Evolutionary conservation across 2,797 vertebrate species (phyloP), one percentile per base, ranked within the genome.

Genomic region (Valencia hispanica): DNA sequence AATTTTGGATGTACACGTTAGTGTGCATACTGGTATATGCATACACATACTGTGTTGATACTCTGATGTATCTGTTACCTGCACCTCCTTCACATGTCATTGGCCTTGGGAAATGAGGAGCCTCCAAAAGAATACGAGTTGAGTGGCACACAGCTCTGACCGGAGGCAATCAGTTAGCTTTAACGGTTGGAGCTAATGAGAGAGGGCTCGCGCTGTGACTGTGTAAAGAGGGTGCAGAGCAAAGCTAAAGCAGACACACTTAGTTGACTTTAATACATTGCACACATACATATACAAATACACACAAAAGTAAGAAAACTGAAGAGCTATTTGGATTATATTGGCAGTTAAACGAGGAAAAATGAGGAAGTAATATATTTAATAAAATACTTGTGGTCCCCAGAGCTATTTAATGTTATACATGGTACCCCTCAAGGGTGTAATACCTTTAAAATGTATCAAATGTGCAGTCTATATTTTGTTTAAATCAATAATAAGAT

Each of bases 51-150:
- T 72, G 73, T 5, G 53, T 39, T 47, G 71, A 43, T n/a, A n/a
- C n/a, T n/a, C n/a, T n/a, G n/a, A 86, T 79, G 88, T 88, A 92
- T 91, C 90, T 87, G 90, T 86, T 89, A 91, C 92, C 87, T 89
- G 87, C 51, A 61, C 86, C 48, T 91, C 87, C 88, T 94, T 93
- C 89, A 93, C 84, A 87, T 93, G 90, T 93, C 93, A 94, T 94
- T 94, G 91, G 88, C 88, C 70, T 76, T 50, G 72, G 89, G 84
- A 92, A 91, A 93, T 89, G 89, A 92, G 84, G 75, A 85, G 86
- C 83, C 81, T 88, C 72, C 82, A 80, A 11, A 78, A 74, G 59
- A 90, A 84, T 34, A 73, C 79, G 78, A 83, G 87, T 79, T 39
- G 83, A 90, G 84, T 47, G 77, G 89, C 14, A 39, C 55, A 48